Conservation (phyloP, 2,888 invertebrate species). For the Lumbricus terrestris region DNA sequence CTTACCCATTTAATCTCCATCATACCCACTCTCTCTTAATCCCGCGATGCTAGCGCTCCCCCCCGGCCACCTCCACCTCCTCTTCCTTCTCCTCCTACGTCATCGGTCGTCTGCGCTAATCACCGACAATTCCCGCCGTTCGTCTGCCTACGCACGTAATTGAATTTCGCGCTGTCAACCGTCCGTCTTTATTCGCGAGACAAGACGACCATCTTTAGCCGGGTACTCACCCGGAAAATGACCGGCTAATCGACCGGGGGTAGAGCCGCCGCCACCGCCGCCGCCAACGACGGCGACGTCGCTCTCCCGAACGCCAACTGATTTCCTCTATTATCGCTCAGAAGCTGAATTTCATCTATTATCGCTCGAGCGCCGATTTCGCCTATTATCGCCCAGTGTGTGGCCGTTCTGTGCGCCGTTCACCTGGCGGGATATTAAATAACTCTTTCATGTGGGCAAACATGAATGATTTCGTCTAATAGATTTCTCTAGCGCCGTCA, state of each 20-base stretch:
- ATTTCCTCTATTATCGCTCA: background rate
- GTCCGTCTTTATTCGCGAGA: background rate
- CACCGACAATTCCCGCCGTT: background rate
- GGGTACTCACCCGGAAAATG: background rate
- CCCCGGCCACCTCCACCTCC: no score
- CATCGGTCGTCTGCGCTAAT: background rate
- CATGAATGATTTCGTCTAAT: background rate
- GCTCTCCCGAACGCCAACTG: background rate
- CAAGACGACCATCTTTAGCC: background rate
- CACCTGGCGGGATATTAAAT: conserved; percentile 17
- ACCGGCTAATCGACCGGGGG: background rate
- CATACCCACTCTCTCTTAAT: background rate
- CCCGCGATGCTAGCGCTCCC: no score
- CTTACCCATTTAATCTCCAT: background rate
- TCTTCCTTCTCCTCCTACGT: no score
- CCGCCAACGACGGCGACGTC: background rate
- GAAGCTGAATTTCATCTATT: background rate
- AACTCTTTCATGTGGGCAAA: conserved; percentile 15
- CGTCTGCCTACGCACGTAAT: background rate
- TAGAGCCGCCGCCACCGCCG: background rate
- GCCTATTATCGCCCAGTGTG: conserved; percentile 12
- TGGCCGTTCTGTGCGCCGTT: background rate
- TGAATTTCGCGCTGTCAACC: background rate
- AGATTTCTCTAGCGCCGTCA: background rate
- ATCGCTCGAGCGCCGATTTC: background rate